phyloP scores from a whole-genome alignment of 2,888 invertebrate genomes.

The Drosophila quinaria region DNA sequence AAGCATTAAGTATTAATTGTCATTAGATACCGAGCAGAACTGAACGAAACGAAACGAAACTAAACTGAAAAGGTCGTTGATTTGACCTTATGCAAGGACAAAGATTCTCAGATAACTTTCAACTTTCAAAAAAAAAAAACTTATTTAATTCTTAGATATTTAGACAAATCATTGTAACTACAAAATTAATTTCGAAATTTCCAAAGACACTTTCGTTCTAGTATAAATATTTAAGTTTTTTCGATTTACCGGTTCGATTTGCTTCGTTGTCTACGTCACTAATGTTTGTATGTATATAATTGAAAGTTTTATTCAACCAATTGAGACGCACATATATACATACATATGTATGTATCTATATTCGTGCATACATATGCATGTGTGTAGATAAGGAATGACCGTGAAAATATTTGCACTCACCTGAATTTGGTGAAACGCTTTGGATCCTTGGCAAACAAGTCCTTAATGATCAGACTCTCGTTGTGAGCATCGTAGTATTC shows the following conservation, averaged over 20 bases:
- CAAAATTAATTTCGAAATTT: neutral
- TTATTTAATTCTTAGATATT: neutral
- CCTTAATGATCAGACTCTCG: slow-evolving; percentile 91
- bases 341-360: slow-evolving; percentile 2
- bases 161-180: neutral
- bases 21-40: slow-evolving; percentile 19
- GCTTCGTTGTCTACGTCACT: slow-evolving; percentile 3
- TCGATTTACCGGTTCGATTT: slow-evolving; percentile 19
- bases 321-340: neutral
- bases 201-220: neutral
- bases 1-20: slow-evolving; percentile 35
- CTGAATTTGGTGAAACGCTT: slow-evolving; percentile 95
- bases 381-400: slow-evolving; percentile 11
- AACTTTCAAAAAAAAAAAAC: slow-evolving; percentile 1
- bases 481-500: slow-evolving; percentile 91
- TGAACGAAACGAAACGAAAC: neutral
- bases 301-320: slow-evolving; percentile 7
- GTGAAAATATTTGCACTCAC: slow-evolving; percentile 86
- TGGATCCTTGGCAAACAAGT: slow-evolving; percentile 93
- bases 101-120: slow-evolving; percentile 26
- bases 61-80: slow-evolving; percentile 45
- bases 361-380: neutral
- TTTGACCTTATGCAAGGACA: slow-evolving; percentile 78
- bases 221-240: slow-evolving; percentile 14
- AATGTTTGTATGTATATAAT: neutral